These are phyloP conservation scores for Chaenodraco wilsoni DNA, from an alignment of 2,797 vertebrate genomes.

Conservation along the genomic window DNA sequence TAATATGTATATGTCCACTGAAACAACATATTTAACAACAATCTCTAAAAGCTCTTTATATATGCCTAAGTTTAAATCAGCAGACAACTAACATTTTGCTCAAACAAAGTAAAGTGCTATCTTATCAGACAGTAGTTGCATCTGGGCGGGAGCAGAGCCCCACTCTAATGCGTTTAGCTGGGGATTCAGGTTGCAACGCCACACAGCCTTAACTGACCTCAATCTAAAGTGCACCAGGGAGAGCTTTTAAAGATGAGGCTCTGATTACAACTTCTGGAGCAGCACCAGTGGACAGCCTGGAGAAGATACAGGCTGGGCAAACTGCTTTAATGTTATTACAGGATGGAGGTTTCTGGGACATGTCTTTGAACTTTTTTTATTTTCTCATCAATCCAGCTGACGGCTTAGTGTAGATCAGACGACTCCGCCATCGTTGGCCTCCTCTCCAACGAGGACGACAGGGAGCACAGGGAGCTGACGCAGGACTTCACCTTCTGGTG, in stretches of 20 bases:
- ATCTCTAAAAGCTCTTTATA: constrained; percentile 7
- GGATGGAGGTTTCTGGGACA: constrained; percentile 6
- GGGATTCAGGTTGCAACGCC: constrained; percentile 52
- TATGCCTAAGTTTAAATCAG: constrained; percentile 7
- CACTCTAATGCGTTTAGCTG: constrained; percentile 61
- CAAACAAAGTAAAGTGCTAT: constrained; percentile 48
- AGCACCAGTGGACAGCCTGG: constrained; percentile 34
- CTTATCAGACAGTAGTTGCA: constrained; percentile 41
- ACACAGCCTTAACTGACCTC: constrained; percentile 70
- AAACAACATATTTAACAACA: background rate
- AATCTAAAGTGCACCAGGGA: constrained; percentile 69
- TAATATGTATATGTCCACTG: background rate
- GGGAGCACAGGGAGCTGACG: too few species aligned
- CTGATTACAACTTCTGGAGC: constrained; percentile 54
- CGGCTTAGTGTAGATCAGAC: constrained; percentile 7
- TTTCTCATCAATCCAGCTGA: background rate
- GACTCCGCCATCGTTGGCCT: too few species aligned
- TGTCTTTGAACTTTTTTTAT: background rate
- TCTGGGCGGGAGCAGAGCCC: constrained; percentile 34
- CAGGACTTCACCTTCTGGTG: too few species aligned
- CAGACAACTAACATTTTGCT: constrained; percentile 21
- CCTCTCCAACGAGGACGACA: too few species aligned
- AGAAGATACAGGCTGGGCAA: constrained; percentile 20
- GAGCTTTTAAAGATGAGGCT: constrained; percentile 62
- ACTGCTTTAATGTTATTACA: constrained; percentile 19